Percentiles rank a stretch among this genome's conserved stretches.
These are phyloP conservation scores for Arctocebus calabarensis DNA, from an alignment of 2,797 vertebrate genomes.

Conservation along the genomic window DNA sequence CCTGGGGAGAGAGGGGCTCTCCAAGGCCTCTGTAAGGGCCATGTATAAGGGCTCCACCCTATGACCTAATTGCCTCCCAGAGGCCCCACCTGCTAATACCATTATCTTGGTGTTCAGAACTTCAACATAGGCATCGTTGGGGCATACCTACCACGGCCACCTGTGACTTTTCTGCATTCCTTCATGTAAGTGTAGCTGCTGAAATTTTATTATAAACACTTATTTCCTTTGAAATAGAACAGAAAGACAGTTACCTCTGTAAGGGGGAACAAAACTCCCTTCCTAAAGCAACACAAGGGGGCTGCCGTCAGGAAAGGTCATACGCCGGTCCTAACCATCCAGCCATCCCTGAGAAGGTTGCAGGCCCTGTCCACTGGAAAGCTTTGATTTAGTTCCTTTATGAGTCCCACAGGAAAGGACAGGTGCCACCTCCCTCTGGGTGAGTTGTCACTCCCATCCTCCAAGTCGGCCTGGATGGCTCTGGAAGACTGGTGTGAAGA, in stretches of 20 bases:
- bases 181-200: too few species aligned
- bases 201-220: neutral
- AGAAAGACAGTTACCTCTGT: too few species aligned
- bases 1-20: neutral
- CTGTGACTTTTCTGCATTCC: neutral
- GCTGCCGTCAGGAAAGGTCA: fast-evolving
- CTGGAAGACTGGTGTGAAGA: fast-evolving
- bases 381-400: too few species aligned
- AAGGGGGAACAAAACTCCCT: neutral
- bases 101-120: neutral
- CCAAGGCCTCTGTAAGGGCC: neutral
- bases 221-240: neutral
- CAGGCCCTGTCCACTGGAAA: fast-evolving
- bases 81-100: neutral
- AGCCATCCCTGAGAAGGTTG: fast-evolving
- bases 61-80: neutral
- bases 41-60: neutral
- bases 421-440: neutral
- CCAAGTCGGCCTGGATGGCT: neutral
- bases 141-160: too few species aligned
- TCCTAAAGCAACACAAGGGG: too few species aligned
- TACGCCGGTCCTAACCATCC: fast-evolving
- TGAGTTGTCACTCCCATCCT: fast-evolving
- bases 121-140: neutral
- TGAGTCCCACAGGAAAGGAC: neutral